These are phyloP conservation scores for Xanthostigma xanthostigma DNA, from an alignment of 2,888 invertebrate species.

Conservation along the genomic window DNA sequence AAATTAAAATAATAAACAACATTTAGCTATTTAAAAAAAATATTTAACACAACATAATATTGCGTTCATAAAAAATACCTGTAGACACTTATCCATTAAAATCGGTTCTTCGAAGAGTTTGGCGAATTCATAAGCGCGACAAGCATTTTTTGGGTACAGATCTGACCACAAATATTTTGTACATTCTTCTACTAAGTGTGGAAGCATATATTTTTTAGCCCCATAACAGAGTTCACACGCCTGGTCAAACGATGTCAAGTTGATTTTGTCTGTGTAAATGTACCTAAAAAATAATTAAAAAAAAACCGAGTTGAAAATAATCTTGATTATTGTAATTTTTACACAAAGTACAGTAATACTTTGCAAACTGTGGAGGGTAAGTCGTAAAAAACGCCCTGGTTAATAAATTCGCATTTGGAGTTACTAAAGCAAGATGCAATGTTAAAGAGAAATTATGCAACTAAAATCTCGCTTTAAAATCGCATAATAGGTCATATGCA, in stretches of 20 bases:
- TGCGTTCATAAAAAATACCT: conserved; percentile 29
- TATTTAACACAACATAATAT: not conserved
- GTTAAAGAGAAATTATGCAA: too few relatives aligned
- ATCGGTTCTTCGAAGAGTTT: conserved; percentile 70
- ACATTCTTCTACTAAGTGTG: conserved; percentile 68
- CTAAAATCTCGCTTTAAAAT: too few relatives aligned
- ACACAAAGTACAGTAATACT: too few relatives aligned
- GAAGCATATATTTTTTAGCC: conserved; percentile 78
- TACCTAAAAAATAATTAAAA: conserved; percentile 35
- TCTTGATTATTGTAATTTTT: not conserved
- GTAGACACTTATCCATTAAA: conserved; percentile 66
- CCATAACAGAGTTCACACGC: conserved; percentile 79
- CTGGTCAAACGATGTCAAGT: conserved; percentile 67
- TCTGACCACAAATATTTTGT: conserved; percentile 74
- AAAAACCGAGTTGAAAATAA: not conserved
- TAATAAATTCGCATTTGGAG: too few relatives aligned
- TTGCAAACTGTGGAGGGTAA: too few relatives aligned
- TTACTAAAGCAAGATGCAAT: too few relatives aligned
- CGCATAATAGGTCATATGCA: too few relatives aligned
- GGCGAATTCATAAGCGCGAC: conserved; percentile 75
- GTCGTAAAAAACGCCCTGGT: too few relatives aligned
- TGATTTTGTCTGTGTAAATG: conserved; percentile 69
- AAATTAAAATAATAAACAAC: not conserved
- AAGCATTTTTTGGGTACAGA: conserved; percentile 63
- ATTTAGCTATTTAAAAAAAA: not conserved